phyloP scores from a whole-genome alignment of 2,888 invertebrate genomes.

The Idaea dimidiata region DNA sequence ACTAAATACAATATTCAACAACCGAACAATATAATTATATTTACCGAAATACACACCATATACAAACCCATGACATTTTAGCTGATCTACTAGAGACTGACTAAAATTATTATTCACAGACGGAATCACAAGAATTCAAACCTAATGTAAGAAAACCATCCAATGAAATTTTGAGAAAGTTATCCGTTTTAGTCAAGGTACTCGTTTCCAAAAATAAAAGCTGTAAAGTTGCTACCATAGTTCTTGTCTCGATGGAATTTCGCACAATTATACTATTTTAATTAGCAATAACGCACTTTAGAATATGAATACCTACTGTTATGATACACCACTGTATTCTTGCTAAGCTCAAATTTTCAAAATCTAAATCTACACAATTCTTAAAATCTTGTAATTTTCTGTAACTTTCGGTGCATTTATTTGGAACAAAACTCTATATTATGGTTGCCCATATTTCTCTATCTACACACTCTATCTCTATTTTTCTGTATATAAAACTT shows the following conservation, averaged over 20 bases:
- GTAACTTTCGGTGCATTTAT: background rate
- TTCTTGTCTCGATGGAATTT: slow-evolving; percentile 7
- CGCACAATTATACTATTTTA: background rate
- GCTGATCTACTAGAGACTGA: background rate
- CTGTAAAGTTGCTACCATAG: slow-evolving; percentile 24
- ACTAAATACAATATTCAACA: background rate
- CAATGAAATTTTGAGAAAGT: slow-evolving; percentile 50
- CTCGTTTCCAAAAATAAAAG: slow-evolving; percentile 14
- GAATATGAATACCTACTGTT: background rate
- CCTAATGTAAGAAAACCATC: slow-evolving; percentile 39
- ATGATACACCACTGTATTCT: background rate
- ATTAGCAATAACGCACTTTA: slow-evolving; percentile 10
- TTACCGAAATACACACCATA: background rate
- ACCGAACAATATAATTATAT: no score
- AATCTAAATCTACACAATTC: slow-evolving; percentile 7
- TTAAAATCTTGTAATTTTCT: slow-evolving; percentile 6
- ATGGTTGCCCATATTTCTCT: slow-evolving; percentile 15
- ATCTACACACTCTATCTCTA: slow-evolving; percentile 24
- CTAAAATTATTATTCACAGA: slow-evolving; percentile 51
- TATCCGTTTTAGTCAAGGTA: slow-evolving; percentile 63
- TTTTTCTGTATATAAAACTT: slow-evolving; percentile 33
- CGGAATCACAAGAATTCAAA: slow-evolving; percentile 42
- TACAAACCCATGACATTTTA: background rate
- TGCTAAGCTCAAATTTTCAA: slow-evolving; percentile 6
- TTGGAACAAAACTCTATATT: background rate